Evolutionary conservation across 2,888 invertebrate genomes (phyloP), one percentile per base, ranked within the genome.

Genomic region (Phengaris arion): DNA sequence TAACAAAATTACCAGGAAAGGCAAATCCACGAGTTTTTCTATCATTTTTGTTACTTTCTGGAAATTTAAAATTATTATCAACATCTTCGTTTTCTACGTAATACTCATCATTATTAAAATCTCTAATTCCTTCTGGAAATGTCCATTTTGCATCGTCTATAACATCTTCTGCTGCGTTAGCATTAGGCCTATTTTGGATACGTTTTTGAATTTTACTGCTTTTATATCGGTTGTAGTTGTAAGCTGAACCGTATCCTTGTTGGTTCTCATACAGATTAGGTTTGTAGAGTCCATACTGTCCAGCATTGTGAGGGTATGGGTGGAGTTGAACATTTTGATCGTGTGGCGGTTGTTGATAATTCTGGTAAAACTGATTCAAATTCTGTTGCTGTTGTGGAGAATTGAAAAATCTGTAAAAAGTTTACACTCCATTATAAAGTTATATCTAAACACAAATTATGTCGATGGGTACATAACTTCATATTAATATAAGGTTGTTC

Each of bases 341-440:
- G 75, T 83, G 83, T 64, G 84, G 80, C 3, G 85, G 81, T 0
- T 91, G 81, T 69, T 90, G 89, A 74, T 88, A 13, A 12, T 35
- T 45, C 64, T 45, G 85, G 74, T 91, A 91, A 74, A 92, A 90
- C 77, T 93, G 91, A 73, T 92, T 85, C 1, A 92, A 74, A 74
- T 88, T 87, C 57, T 89, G 90, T 22, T 82, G 82, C 9, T 75
- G 79, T 46, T 79, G 91, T 75, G 94, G 94, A 68, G 94, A 94
- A 78, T 94, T 95, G 84, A 97, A 97, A 85, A 96, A 97, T 78
- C 96, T 94, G 54, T 57, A 76, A 78, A 68, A 64, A 12, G 51
- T 45, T 52, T 48, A 54, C 9, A 54, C 13, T 54, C 3, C n/a
- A 55, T 55, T 55, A n/a, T 8, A 15, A 48, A 13, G 51, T 48